Percentiles rank a stretch among this genome's conserved stretches.
phyloP scores from a whole-genome alignment of 2,113 vertebrate genomes.

The Channa maculata region DNA sequence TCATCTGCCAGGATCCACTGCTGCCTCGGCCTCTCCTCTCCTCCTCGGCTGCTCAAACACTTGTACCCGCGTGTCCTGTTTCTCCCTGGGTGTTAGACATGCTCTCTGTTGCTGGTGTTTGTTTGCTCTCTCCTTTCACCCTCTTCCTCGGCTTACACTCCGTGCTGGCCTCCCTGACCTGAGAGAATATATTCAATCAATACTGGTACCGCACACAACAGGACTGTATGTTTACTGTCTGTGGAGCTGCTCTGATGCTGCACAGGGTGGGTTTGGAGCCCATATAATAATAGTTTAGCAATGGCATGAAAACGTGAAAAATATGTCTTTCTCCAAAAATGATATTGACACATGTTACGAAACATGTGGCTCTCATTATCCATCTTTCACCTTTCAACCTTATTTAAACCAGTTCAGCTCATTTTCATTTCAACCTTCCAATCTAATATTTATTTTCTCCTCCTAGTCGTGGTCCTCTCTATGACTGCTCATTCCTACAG shows the following conservation, averaged over 20 bases:
- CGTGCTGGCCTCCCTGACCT: slow-evolving; percentile 17
- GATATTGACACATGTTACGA: background rate
- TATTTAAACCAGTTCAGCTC: background rate
- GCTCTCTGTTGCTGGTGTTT: slow-evolving; percentile 6
- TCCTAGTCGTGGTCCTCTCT: background rate
- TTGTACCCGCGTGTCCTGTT: background rate
- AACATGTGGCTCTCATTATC: background rate
- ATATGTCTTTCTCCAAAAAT: background rate
- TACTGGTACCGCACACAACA: slow-evolving; percentile 12
- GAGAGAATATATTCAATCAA: slow-evolving; percentile 32
- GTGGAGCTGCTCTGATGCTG: background rate
- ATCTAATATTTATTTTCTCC: too few relatives aligned
- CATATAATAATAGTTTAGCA: background rate
- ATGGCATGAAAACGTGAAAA: background rate
- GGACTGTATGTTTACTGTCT: background rate
- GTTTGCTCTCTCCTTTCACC: slow-evolving; percentile 14
- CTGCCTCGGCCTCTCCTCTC: background rate
- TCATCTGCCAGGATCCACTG: background rate
- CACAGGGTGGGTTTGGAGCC: background rate
- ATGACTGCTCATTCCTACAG: background rate
- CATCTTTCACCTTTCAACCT: background rate
- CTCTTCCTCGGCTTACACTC: slow-evolving; percentile 22
- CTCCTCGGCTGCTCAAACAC: background rate
- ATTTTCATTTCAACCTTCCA: too few relatives aligned
- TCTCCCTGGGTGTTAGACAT: slow-evolving; percentile 2